phyloP scores from a whole-genome alignment of 2,113 vertebrate genomes.

The Amblyopsis rosae region DNA sequence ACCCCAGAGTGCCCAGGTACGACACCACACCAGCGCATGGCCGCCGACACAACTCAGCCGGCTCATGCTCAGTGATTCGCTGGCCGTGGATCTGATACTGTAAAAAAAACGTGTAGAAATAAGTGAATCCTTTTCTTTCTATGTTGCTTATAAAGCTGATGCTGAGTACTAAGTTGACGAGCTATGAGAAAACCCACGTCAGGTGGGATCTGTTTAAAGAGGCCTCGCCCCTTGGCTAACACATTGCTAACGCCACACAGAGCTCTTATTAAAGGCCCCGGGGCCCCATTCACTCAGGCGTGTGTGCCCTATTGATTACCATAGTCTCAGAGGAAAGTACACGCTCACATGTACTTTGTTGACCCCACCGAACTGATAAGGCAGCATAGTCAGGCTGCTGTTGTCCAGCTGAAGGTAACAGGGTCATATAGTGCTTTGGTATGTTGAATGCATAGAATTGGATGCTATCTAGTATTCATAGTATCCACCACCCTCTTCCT shows the following conservation, averaged over 20 bases:
- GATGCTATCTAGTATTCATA: background rate
- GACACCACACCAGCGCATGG: no score
- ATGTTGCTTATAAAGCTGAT: constrained; percentile 27
- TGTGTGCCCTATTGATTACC: constrained; percentile 35
- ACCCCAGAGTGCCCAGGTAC: constrained; percentile 92
- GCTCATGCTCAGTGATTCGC: no score
- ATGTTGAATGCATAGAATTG: constrained; percentile 34
- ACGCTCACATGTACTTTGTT: background rate
- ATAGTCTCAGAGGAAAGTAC: constrained; percentile 19
- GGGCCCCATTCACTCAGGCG: constrained; percentile 18
- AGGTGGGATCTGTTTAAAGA: background rate
- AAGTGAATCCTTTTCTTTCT: constrained; percentile 1
- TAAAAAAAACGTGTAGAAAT: no score
- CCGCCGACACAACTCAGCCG: no score
- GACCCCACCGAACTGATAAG: background rate
- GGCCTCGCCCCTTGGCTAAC: constrained; percentile 8
- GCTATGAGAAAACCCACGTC: constrained; percentile 20
- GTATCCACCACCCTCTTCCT: background rate
- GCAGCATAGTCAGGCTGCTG: constrained; percentile 41
- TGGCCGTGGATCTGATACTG: no score
- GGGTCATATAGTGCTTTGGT: constrained; percentile 55
- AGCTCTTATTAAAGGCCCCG: constrained; percentile 19
- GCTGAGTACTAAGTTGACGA: constrained; percentile 29
- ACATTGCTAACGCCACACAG: constrained; percentile 30
- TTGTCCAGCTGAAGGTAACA: constrained; percentile 76